A percentile compares a stretch with the other conserved stretches of the same genome.
These are phyloP conservation scores for Catharus minimus DNA, from an alignment of 2,113 vertebrate genomes.

Conservation along the genomic window DNA sequence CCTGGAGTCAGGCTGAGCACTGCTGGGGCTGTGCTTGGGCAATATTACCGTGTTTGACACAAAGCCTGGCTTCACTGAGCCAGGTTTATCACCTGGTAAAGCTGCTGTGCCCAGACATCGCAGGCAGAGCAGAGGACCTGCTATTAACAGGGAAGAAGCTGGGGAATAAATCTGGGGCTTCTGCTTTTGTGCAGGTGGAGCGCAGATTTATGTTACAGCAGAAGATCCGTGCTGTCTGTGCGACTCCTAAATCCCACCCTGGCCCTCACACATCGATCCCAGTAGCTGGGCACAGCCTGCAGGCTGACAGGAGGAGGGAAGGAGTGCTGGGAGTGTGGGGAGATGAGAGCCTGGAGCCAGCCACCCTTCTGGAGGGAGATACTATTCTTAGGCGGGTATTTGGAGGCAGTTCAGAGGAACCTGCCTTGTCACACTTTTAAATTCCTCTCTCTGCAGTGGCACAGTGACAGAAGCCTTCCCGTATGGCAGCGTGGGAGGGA, in stretches of 20 bases:
- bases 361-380: background rate
- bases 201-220: background rate
- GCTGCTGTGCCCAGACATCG: background rate
- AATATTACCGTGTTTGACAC: background rate
- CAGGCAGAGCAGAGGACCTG: background rate
- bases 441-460: background rate
- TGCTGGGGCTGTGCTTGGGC: background rate
- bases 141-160: background rate
- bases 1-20: background rate
- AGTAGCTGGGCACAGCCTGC: background rate
- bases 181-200: background rate
- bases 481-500: background rate
- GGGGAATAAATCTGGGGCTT: background rate
- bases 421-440: constrained; percentile 1
- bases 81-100: background rate
- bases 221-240: background rate
- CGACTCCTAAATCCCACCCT: background rate
- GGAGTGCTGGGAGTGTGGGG: background rate
- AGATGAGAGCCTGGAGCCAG: background rate
- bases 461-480: constrained; percentile 10
- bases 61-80: background rate
- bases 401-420: background rate
- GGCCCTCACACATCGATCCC: background rate
- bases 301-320: background rate
- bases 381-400: background rate